A percentile compares a stretch with the other conserved stretches of the same genome.
phyloP scores from a whole-genome alignment of 2,797 vertebrate genomes.

The Vespertilio murinus region DNA sequence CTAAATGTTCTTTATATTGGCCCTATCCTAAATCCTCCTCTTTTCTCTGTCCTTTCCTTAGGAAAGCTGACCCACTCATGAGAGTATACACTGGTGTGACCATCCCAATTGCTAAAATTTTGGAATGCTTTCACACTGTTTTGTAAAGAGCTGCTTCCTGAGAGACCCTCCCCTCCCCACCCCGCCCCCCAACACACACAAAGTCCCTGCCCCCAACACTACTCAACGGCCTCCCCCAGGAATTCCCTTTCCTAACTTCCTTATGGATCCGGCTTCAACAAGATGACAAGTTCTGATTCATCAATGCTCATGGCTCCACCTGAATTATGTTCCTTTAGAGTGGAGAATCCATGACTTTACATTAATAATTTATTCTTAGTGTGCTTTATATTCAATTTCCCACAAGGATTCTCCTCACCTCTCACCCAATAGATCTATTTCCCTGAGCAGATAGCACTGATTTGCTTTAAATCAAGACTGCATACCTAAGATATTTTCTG shows the following conservation, averaged over 20 bases:
- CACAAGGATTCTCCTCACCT: not conserved
- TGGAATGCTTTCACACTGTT: not conserved
- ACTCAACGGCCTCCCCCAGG: not conserved
- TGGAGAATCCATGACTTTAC: not conserved
- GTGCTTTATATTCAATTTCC: not conserved
- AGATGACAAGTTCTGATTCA: not conserved
- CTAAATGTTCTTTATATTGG: not conserved
- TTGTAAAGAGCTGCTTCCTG: not conserved
- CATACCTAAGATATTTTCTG: not conserved
- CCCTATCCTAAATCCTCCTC: not conserved
- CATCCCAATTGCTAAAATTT: not conserved
- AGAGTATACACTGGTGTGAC: not conserved
- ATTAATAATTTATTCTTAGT: not conserved
- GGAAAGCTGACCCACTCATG: not conserved
- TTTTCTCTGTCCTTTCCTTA: not conserved
- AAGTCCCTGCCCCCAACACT: not conserved
- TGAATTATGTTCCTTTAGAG: not conserved
- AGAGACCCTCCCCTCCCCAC: not conserved
- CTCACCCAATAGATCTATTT: not conserved
- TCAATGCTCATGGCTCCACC: not conserved
- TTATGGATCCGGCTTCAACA: not conserved
- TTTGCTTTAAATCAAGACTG: not conserved
- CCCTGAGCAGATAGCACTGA: not conserved
- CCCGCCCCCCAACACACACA: too few relatives aligned
- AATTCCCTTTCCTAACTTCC: not conserved